Conservation (phyloP, 2,888 invertebrate species). For the Rhaphigaster nebulosa region DNA sequence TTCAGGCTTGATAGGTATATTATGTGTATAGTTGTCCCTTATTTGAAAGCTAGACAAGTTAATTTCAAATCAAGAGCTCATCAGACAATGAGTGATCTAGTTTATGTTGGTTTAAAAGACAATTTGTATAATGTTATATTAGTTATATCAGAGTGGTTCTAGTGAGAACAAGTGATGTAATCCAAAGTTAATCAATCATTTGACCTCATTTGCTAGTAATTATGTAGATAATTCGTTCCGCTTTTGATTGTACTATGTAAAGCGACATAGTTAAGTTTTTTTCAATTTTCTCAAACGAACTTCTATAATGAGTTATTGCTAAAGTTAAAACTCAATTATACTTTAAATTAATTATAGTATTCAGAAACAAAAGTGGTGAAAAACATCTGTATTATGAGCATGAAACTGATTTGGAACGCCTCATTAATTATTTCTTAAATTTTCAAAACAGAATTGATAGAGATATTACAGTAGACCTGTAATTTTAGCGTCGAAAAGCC, state of each 20-base stretch:
- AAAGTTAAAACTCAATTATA: background rate
- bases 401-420: background rate
- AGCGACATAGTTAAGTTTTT: background rate
- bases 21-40: conserved; percentile 10
- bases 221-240: conserved; percentile 6
- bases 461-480: background rate
- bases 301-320: background rate
- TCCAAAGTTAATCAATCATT: conserved; percentile 49
- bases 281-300: background rate
- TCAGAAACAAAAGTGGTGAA: background rate
- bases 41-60: conserved; percentile 7
- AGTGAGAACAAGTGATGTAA: conserved; percentile 50
- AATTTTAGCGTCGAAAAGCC: no score
- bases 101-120: conserved; percentile 44
- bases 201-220: conserved; percentile 42
- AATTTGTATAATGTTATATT: conserved; percentile 40
- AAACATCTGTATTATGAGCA: background rate
- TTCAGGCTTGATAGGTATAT: background rate
- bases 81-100: conserved; percentile 48
- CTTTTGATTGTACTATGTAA: conserved; percentile 9
- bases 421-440: background rate
- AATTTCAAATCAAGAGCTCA: conserved; percentile 43
- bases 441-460: background rate
- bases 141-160: conserved; percentile 44
- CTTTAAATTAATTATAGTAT: background rate